Evolutionary conservation across 2,113 vertebrate genomes (phyloP).

Genomic region (Rhodinocichla rosea): DNA sequence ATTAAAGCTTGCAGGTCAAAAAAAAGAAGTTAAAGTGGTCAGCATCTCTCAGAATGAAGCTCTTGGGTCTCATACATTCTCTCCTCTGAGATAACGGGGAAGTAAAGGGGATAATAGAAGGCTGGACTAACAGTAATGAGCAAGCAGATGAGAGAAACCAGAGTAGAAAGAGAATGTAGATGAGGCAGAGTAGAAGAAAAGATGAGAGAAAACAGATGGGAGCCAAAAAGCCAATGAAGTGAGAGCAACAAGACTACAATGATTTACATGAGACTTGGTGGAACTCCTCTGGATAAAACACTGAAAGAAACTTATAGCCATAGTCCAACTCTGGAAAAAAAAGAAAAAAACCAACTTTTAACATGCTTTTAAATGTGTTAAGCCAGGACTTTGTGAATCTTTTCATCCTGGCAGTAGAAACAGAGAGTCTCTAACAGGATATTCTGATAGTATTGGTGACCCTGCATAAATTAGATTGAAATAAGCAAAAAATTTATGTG

Average conservation of each 20-base stretch:
- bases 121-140: neutral
- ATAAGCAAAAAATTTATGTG: neutral
- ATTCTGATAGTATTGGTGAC: neutral
- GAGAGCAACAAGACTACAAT: conserved; percentile 43
- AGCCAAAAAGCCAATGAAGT: conserved; percentile 53
- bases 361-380: neutral
- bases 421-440: neutral
- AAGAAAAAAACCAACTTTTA: neutral
- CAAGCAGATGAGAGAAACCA: conserved; percentile 59
- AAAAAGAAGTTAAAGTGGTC: neutral
- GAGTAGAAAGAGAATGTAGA: conserved; percentile 34
- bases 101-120: neutral
- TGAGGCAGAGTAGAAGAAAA: conserved; percentile 32
- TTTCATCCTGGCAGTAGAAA: conserved; percentile 25
- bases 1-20: neutral
- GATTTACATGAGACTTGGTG: conserved; percentile 26
- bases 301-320: neutral
- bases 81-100: neutral
- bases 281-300: conserved; percentile 1
- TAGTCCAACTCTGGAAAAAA: neutral
- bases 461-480: neutral
- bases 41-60: neutral
- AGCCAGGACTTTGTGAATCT: neutral
- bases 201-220: conserved; percentile 64
- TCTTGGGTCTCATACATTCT: neutral